Evolutionary conservation across 2,888 invertebrate genomes (phyloP).

Genomic region (Trisateles emortualis): DNA sequence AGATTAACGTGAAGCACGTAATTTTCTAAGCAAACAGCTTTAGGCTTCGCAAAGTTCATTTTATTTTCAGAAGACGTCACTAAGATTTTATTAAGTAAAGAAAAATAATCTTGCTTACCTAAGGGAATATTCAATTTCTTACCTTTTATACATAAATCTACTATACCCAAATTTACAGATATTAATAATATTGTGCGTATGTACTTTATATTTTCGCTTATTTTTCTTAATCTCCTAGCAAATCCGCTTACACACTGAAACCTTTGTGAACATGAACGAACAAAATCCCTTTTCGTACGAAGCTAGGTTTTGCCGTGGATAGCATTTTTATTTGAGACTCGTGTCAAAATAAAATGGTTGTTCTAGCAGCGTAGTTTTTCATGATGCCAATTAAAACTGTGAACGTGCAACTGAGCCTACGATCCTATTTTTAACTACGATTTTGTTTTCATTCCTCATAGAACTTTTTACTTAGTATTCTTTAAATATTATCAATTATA

Average conservation of each 20-base stretch:
- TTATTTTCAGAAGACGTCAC: constrained; percentile 1
- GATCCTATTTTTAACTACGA: constrained; percentile 26
- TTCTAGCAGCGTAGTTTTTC: constrained; percentile 42
- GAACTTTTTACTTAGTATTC: no score
- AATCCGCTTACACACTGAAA: constrained; percentile 68
- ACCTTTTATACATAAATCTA: constrained; percentile 32
- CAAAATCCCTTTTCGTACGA: constrained; percentile 57
- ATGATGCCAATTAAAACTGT: constrained; percentile 41
- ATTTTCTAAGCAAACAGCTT: neutral
- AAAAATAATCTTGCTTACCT: constrained; percentile 52
- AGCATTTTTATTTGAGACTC: constrained; percentile 52
- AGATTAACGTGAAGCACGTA: neutral
- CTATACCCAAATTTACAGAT: constrained; percentile 44
- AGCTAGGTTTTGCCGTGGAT: constrained; percentile 30
- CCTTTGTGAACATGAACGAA: constrained; percentile 66
- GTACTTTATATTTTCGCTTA: constrained; percentile 60
- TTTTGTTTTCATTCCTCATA: no score
- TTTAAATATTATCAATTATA: no score
- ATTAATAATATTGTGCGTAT: constrained; percentile 52
- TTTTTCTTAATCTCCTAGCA: constrained; percentile 66
- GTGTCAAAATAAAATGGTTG: constrained; percentile 53
- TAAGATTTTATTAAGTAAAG: constrained; percentile 18
- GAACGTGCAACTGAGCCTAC: constrained; percentile 22
- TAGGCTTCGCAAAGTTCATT: constrained; percentile 1
- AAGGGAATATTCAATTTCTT: constrained; percentile 52